Conservation (phyloP, 2,113 vertebrate species). For the Cervus canadensis region DNA sequence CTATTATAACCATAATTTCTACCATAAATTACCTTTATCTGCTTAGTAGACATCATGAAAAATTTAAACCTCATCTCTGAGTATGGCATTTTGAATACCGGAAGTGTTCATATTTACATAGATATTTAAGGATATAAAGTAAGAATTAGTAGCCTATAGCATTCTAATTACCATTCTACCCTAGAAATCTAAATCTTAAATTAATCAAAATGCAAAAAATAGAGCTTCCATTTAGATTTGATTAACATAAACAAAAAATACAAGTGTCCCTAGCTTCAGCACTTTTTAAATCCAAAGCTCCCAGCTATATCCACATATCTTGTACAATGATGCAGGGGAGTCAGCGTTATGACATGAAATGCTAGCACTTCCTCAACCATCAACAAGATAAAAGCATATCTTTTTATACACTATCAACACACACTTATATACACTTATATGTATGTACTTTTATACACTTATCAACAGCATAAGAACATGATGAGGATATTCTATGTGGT, state of each 20-base stretch:
- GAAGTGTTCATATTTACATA: not conserved
- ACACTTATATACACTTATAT: no score
- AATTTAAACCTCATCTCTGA: constrained; percentile 6
- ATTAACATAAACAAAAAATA: not conserved
- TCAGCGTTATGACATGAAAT: not conserved
- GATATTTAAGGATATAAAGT: not conserved
- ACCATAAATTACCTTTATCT: not conserved
- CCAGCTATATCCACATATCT: not conserved
- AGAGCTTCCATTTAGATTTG: not conserved
- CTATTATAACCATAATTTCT: not conserved
- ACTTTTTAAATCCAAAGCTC: not conserved
- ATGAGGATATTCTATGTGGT: not conserved
- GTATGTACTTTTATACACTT: not conserved
- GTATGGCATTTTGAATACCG: constrained; percentile 6
- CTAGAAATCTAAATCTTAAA: not conserved
- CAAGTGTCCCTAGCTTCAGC: not conserved
- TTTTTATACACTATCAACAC: not conserved
- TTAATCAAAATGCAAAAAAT: not conserved
- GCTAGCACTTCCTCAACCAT: not conserved
- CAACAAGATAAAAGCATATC: not conserved
- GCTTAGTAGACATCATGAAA: not conserved
- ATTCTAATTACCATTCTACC: not conserved
- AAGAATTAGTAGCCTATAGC: not conserved
- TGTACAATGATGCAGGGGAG: not conserved
- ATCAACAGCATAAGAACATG: not conserved